Evolutionary conservation across 2,797 vertebrate species (phyloP), one percentile per base, ranked within the genome.

Genomic region (Chromis chromis): DNA sequence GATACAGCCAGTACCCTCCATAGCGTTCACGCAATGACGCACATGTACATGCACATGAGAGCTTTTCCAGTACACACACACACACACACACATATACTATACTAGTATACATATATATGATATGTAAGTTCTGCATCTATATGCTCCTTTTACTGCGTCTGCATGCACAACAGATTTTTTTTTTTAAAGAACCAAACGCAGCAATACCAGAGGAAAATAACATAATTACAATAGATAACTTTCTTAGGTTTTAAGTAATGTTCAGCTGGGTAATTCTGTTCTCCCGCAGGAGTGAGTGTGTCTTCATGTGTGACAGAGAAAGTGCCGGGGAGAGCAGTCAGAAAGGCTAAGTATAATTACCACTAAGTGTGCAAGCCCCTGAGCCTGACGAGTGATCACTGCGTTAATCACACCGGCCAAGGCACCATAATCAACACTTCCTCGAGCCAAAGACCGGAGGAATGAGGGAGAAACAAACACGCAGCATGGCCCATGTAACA

Each of bases 281-380:
- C 57, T 78, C 52, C 65, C 46, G 48, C 64, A 63, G 65, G 64
- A 57, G 2, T 66, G 21, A 25, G 25, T 61, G 70, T 70, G 68
- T 75, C 68, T 65, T 68, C 66, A 54, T 67, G 70, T 81, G 75
- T 73, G 74, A 78, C 71, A 67, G 46, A 39, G 46, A 70, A 64
- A 63, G 40, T 63, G 49, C 46, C 36, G 44, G 62, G 71, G 65
- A 74, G 61, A 82, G 71, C 55, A 78, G 74, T 83, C 60, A 87
- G 59, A 84, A 70, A 53, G 64, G 36, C 68, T 75, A 55, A 84
- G 83, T 82, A 79, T 92, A 90, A 91, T 91, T 88, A 89, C 76
- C 3, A 22, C 73, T 85, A 85, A 87, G 78, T 87, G 81, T 79
- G 72, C 59, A 74, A 72, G 70, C 68, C 74, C 63, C 73, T 77